A percentile compares a stretch with the other conserved stretches of the same genome.
These are phyloP conservation scores for Chelon labrosus DNA, from an alignment of 2,797 vertebrate genomes.

Conservation along the genomic window DNA sequence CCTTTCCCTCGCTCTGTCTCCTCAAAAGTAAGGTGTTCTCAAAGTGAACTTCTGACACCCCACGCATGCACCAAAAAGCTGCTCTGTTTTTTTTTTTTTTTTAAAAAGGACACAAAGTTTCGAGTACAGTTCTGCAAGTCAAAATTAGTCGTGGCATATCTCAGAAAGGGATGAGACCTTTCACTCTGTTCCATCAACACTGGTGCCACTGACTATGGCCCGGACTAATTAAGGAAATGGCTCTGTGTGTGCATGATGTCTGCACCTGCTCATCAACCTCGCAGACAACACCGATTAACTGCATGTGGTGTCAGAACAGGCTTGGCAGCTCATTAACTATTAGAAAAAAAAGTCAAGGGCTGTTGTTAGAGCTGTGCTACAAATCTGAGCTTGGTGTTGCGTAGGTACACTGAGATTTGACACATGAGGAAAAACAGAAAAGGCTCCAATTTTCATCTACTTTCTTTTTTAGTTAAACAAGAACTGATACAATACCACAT, in stretches of 20 bases:
- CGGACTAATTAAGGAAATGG: constrained; percentile 60
- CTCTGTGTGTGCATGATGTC: constrained; percentile 43
- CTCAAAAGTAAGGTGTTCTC: too few relatives aligned
- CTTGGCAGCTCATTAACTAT: constrained; percentile 53
- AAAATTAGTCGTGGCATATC: constrained; percentile 25
- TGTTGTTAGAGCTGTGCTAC: constrained; percentile 4
- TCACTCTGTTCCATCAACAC: constrained; percentile 26
- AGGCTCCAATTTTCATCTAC: neutral
- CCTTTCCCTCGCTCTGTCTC: too few relatives aligned
- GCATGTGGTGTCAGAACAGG: constrained; percentile 30
- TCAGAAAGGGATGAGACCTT: constrained; percentile 31
- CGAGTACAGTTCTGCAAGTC: neutral
- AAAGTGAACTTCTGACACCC: too few relatives aligned
- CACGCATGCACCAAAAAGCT: too few relatives aligned
- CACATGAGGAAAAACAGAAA: neutral
- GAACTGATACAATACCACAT: too few relatives aligned
- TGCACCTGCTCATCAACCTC: constrained; percentile 67
- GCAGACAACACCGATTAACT: constrained; percentile 66
- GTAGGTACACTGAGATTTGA: neutral
- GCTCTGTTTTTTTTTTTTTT: neutral
- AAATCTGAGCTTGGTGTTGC: constrained; percentile 22
- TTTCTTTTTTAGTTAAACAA: too few relatives aligned
- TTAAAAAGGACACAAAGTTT: neutral
- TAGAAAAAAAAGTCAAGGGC: constrained; percentile 44
- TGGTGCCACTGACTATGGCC: constrained; percentile 38